Conservation (phyloP, 2,888 invertebrate species). For the Augiades crinisus region DNA sequence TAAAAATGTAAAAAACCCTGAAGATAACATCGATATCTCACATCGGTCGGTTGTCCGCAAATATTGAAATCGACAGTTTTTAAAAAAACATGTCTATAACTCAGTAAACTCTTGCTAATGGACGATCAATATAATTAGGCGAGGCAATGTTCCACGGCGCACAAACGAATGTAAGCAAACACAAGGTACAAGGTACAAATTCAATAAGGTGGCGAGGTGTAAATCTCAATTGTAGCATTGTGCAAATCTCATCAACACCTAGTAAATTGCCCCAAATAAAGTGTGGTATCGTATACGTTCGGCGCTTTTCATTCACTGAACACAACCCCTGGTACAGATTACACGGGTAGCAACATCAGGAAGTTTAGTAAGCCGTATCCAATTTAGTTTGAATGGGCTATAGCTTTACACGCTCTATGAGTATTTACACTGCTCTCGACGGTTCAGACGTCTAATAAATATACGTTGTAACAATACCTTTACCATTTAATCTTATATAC, state of each 20-base stretch:
- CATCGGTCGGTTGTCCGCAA: too few species aligned
- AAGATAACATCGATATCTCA: too few species aligned
- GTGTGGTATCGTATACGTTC: constrained; percentile 37
- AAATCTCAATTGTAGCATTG: constrained; percentile 61
- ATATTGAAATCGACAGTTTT: too few species aligned
- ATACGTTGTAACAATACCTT: too few species aligned
- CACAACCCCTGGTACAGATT: constrained; percentile 3
- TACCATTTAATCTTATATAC: too few species aligned
- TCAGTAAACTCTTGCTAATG: too few species aligned
- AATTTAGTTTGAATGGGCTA: constrained; percentile 7
- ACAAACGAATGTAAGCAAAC: constrained; percentile 15
- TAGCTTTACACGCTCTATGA: not conserved
- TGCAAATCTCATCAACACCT: constrained; percentile 50
- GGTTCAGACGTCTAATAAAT: not conserved
- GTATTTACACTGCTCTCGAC: not conserved
- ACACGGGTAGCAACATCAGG: not conserved
- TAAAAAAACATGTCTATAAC: too few species aligned
- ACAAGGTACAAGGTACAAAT: constrained; percentile 42
- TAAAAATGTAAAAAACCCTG: too few species aligned
- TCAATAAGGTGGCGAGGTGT: constrained; percentile 52
- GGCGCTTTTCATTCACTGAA: constrained; percentile 3
- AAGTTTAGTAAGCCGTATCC: not conserved
- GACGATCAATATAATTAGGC: constrained; percentile 13
- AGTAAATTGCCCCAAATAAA: constrained; percentile 46
- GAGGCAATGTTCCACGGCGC: not conserved